Evolutionary conservation across 1,140 invertebrate genomes (phyloP).

Genomic region (Aphidius ervi): DNA sequence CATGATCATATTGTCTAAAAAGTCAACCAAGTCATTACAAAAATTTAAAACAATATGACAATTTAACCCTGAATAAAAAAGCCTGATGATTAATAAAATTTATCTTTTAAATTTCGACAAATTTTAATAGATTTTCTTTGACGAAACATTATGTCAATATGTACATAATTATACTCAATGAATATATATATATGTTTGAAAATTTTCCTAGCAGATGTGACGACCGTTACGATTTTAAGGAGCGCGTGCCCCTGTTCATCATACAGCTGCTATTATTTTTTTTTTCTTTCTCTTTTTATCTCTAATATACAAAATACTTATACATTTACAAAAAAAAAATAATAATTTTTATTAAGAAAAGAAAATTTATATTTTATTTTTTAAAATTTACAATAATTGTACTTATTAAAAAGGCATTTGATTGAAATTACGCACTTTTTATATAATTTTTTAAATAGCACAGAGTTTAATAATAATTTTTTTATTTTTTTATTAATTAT

Average conservation of each 20-base stretch:
- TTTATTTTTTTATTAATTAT: not conserved
- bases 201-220: slow-evolving; percentile 47
- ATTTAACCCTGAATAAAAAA: no score
- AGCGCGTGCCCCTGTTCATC: slow-evolving; percentile 38
- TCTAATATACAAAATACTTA: slow-evolving; percentile 18
- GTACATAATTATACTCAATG: slow-evolving; percentile 2
- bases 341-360: not conserved
- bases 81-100: no score
- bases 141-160: not conserved
- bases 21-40: not conserved
- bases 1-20: no score
- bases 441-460: no score
- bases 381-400: not conserved
- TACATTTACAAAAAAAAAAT: slow-evolving; percentile 16
- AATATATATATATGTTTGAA: slow-evolving; percentile 24
- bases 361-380: not conserved
- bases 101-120: no score
- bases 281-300: slow-evolving; percentile 1
- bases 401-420: not conserved
- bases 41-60: no score
- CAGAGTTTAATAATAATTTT: not conserved
- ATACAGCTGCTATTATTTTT: slow-evolving; percentile 21
- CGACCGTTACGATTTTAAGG: slow-evolving; percentile 44
- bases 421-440: no score
- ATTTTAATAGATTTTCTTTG: not conserved